A percentile compares a stretch with the other conserved stretches of the same genome.
Conservation (phyloP, 30 jellyfish, hydroid and myxozoan genomes). For the Turritopsis rubra region DNA sequence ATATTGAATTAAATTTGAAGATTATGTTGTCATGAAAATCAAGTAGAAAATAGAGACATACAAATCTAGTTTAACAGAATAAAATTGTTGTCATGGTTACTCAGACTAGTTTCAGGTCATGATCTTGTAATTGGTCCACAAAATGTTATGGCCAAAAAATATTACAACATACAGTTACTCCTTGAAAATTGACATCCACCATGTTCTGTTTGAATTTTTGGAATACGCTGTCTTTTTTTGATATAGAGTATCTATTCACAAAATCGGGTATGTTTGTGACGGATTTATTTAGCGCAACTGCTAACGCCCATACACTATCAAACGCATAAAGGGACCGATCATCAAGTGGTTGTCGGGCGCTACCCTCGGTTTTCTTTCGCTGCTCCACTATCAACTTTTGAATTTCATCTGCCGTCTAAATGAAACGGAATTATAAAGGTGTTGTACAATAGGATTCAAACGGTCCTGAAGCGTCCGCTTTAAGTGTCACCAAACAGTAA, state of each 20-base stretch:
- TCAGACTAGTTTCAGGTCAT: too few species aligned
- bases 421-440: neutral
- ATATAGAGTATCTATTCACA: neutral
- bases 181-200: constrained; percentile 17
- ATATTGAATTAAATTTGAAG: too few species aligned
- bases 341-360: neutral
- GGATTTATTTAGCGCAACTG: constrained; percentile 17
- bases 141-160: too few species aligned
- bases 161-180: constrained; percentile 18
- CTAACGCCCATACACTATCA: constrained; percentile 34
- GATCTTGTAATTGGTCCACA: too few species aligned
- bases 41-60: too few species aligned
- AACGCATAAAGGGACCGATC: constrained; percentile 23
- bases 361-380: neutral
- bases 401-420: constrained; percentile 29
- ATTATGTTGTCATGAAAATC: too few species aligned
- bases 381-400: constrained; percentile 5
- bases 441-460: too few species aligned
- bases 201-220: neutral
- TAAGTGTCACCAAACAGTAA: too few species aligned
- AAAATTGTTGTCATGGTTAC: too few species aligned
- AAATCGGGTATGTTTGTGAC: neutral
- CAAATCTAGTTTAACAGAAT: too few species aligned
- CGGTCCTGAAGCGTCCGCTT: too few species aligned
- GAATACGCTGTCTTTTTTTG: neutral